Evolutionary conservation across 2,113 vertebrate genomes (phyloP).

Genomic region (Entomyzon cyanotis): DNA sequence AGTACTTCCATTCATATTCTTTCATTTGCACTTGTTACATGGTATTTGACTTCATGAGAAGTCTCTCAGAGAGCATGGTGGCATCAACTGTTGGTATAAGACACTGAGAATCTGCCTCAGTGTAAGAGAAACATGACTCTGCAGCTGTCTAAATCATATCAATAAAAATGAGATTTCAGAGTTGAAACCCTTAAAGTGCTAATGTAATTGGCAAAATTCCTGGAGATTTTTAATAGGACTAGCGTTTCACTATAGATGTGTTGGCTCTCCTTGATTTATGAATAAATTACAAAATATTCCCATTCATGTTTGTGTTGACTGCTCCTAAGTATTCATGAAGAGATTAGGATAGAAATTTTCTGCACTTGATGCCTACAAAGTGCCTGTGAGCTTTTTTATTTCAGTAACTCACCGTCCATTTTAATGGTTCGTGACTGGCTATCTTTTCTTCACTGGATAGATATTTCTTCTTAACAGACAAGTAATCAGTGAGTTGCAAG

Average conservation of each 20-base stretch:
- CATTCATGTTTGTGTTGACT: slow-evolving; percentile 13
- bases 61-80: background rate
- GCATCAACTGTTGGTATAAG: background rate
- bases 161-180: slow-evolving; percentile 9
- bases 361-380: background rate
- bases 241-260: background rate
- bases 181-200: background rate
- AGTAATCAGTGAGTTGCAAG: background rate
- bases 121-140: background rate
- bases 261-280: background rate
- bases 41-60: background rate
- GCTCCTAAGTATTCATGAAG: background rate
- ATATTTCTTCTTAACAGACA: background rate
- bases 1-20: background rate
- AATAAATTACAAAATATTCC: slow-evolving; percentile 9
- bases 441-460: background rate
- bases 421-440: background rate
- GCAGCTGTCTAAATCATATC: background rate
- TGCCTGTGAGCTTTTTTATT: background rate
- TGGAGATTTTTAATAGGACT: background rate
- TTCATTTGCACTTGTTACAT: background rate
- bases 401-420: background rate
- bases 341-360: background rate
- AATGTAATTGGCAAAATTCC: slow-evolving; percentile 34
- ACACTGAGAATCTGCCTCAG: background rate